Conservation (phyloP, 2,888 invertebrate species). For the Hedya salicella region DNA sequence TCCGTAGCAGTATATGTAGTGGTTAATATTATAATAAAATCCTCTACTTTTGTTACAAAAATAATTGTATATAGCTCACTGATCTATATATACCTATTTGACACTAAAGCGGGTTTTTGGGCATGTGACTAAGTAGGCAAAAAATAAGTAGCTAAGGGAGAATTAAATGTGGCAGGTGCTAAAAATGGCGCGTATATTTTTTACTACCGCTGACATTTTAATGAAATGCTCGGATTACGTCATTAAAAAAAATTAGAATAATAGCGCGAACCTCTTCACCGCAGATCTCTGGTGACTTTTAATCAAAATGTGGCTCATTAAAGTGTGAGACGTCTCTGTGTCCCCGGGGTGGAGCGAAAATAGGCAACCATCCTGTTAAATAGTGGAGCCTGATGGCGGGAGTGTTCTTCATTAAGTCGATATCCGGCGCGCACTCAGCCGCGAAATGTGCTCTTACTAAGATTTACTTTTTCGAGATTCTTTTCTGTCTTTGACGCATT, state of each 20-base stretch:
- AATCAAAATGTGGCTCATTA: slow-evolving; percentile 43
- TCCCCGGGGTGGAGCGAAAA: slow-evolving; percentile 63
- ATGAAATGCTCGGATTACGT: slow-evolving; percentile 52
- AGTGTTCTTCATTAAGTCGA: slow-evolving; percentile 71
- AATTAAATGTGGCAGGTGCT: slow-evolving; percentile 9
- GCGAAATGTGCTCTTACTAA: slow-evolving; percentile 55
- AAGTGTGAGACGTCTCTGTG: slow-evolving; percentile 57
- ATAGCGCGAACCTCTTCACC: slow-evolving; percentile 32
- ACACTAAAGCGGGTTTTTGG: neutral
- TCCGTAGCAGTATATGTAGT: neutral
- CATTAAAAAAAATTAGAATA: slow-evolving; percentile 35
- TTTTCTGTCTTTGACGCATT: slow-evolving; percentile 44
- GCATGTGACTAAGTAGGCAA: neutral
- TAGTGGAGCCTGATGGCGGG: slow-evolving; percentile 60
- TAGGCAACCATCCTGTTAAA: slow-evolving; percentile 63
- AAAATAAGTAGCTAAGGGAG: neutral
- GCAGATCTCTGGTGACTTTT: slow-evolving; percentile 38
- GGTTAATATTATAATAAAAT: slow-evolving; percentile 25
- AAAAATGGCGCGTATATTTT: slow-evolving; percentile 24
- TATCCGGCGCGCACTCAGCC: slow-evolving; percentile 54
- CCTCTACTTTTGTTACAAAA: no score
- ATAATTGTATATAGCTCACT: no score
- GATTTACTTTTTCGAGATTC: slow-evolving; percentile 52
- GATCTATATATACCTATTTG: no score
- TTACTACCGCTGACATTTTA: slow-evolving; percentile 53